Conservation (phyloP, 2,888 invertebrate species). For the Galerucella calmariensis region DNA sequence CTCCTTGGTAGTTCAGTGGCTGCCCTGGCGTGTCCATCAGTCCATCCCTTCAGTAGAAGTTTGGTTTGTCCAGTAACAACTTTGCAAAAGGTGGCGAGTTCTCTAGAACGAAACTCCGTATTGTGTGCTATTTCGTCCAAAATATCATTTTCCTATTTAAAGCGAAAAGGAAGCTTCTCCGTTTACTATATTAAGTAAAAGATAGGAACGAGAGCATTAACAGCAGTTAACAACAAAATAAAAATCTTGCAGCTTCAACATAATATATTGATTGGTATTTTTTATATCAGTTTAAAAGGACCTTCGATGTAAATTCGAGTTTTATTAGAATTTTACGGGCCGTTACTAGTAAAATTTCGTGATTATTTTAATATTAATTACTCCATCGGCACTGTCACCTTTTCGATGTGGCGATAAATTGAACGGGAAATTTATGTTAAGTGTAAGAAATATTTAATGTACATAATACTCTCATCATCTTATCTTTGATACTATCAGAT, state of each 20-base stretch:
- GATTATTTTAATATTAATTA: constrained; percentile 9
- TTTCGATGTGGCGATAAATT: not conserved
- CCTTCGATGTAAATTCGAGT: not conserved
- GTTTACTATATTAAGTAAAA: too few relatives aligned
- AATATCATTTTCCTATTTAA: too few relatives aligned
- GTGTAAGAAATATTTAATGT: not conserved
- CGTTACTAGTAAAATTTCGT: not conserved
- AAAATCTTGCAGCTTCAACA: too few relatives aligned
- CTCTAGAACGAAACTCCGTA: too few relatives aligned
- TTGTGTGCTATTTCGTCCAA: too few relatives aligned
- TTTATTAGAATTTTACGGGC: constrained; percentile 1
- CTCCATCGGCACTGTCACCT: not conserved
- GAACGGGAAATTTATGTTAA: not conserved
- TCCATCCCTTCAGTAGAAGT: too few relatives aligned
- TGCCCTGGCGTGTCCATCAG: too few relatives aligned
- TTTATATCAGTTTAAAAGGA: not conserved
- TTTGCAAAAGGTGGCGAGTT: too few relatives aligned
- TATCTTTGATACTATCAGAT: not conserved
- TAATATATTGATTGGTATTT: not conserved
- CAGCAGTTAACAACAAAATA: not conserved
- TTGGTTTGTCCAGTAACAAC: too few relatives aligned
- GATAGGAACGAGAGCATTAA: too few relatives aligned
- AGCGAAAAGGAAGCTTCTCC: too few relatives aligned
- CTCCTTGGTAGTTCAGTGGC: too few relatives aligned
- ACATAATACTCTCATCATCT: not conserved